phyloP scores from a whole-genome alignment of 2,888 invertebrate species.

The Pheosia gnoma region DNA sequence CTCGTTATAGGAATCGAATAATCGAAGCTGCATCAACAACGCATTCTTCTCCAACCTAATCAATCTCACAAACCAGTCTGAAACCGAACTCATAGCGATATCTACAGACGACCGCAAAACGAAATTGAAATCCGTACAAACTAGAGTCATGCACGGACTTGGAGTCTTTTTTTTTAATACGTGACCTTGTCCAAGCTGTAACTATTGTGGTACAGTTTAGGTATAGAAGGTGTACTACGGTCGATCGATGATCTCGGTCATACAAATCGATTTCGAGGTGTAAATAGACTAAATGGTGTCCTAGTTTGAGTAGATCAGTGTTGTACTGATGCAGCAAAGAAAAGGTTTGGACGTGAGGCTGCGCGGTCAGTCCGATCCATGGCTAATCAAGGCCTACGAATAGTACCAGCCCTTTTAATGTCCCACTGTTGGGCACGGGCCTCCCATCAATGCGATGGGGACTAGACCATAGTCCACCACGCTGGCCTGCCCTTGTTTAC shows the following conservation, averaged over 20 bases:
- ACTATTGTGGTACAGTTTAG: background rate
- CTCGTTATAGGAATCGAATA: too few species aligned
- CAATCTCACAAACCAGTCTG: background rate
- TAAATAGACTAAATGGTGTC: background rate
- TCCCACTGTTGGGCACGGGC: too few species aligned
- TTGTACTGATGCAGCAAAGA: too few species aligned
- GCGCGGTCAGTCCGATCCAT: too few species aligned
- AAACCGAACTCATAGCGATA: background rate
- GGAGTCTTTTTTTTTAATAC: conserved; percentile 1
- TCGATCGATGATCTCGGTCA: background rate
- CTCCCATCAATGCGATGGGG: too few species aligned
- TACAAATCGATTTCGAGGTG: background rate
- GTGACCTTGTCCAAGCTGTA: conserved; percentile 7
- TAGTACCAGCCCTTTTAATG: too few species aligned
- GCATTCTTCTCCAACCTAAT: background rate
- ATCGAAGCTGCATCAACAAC: background rate
- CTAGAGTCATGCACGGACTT: conserved; percentile 5
- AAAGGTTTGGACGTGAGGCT: too few species aligned
- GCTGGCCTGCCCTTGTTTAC: too few species aligned
- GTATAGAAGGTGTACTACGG: background rate
- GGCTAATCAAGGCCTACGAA: too few species aligned
- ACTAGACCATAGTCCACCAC: too few species aligned
- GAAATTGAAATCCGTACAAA: conserved; percentile 10
- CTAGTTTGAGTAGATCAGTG: background rate
- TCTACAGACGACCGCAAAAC: conserved; percentile 4